phyloP scores from a whole-genome alignment of 2,888 invertebrate species.

The Chirona hameri region DNA sequence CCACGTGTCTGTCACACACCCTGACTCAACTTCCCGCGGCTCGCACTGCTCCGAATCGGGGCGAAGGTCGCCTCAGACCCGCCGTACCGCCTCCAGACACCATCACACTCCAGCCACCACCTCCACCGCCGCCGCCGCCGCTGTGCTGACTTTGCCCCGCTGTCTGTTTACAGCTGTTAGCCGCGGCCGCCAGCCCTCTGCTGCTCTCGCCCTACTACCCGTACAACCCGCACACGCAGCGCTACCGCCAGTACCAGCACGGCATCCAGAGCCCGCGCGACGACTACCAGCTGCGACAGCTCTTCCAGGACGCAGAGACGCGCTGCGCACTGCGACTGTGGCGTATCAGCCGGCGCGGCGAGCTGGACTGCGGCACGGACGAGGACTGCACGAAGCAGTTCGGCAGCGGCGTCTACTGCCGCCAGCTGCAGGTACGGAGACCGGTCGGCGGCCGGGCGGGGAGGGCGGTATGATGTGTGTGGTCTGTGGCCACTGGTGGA shows the following conservation, averaged over 20 bases:
- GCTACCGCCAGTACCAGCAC: not conserved
- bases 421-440: not conserved
- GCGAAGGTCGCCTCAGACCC: no score
- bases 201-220: not conserved
- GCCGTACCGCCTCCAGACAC: no score
- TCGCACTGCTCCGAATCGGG: no score
- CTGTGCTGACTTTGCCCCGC: not conserved
- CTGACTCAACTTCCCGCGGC: no score
- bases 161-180: not conserved
- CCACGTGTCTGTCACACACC: no score
- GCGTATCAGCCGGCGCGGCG: constrained; percentile 8
- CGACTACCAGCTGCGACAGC: not conserved
- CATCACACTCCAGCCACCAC: no score
- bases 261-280: not conserved
- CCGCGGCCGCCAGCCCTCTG: not conserved
- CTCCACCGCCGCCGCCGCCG: no score
- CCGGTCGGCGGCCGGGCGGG: not conserved
- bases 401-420: not conserved
- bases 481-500: no score
- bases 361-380: not conserved
- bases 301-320: constrained; percentile 14
- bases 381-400: not conserved
- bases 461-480: not conserved
- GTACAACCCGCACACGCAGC: constrained; percentile 13
- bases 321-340: constrained; percentile 1